Evolutionary conservation across 2,888 invertebrate genomes (phyloP).

Genomic region (Cryptus viduatorius): DNA sequence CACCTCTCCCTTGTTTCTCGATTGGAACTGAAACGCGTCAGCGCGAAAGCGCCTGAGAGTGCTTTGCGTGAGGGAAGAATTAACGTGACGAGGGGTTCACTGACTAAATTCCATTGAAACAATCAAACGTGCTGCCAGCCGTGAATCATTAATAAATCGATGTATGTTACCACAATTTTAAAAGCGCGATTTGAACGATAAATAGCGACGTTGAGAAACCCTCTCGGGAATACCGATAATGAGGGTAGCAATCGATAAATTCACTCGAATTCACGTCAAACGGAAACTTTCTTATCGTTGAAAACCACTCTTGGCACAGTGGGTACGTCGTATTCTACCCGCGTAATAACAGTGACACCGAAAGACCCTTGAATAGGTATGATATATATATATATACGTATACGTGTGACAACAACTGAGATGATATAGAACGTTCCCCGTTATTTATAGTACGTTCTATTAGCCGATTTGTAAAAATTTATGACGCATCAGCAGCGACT

Average conservation of each 20-base stretch:
- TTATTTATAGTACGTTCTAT: neutral
- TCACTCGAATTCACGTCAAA: constrained; percentile 43
- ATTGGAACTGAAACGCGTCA: neutral
- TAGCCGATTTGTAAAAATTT: neutral
- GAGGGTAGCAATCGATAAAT: constrained; percentile 62
- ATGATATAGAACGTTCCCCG: neutral
- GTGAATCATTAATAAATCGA: constrained; percentile 34
- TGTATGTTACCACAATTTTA: neutral
- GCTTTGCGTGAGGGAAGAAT: constrained; percentile 2
- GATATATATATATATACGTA: neutral
- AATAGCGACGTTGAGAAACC: neutral
- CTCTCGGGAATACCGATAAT: constrained; percentile 41
- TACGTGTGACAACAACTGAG: no score
- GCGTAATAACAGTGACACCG: constrained; percentile 2
- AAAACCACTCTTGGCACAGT: constrained; percentile 53
- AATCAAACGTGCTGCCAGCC: constrained; percentile 26
- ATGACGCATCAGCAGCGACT: constrained; percentile 14
- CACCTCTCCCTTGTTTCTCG: constrained; percentile 4
- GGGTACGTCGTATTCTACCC: constrained; percentile 26
- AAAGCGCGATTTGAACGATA: no score
- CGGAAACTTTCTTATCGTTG: constrained; percentile 59
- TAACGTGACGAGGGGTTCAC: constrained; percentile 3
- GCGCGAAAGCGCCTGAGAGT: neutral
- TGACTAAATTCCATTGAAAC: constrained; percentile 22
- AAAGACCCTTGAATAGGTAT: constrained; percentile 4